A percentile compares a stretch with the other conserved stretches of the same genome.
Conservation (phyloP, 2,888 invertebrate genomes). For the Lissocephala sabroskyi region DNA sequence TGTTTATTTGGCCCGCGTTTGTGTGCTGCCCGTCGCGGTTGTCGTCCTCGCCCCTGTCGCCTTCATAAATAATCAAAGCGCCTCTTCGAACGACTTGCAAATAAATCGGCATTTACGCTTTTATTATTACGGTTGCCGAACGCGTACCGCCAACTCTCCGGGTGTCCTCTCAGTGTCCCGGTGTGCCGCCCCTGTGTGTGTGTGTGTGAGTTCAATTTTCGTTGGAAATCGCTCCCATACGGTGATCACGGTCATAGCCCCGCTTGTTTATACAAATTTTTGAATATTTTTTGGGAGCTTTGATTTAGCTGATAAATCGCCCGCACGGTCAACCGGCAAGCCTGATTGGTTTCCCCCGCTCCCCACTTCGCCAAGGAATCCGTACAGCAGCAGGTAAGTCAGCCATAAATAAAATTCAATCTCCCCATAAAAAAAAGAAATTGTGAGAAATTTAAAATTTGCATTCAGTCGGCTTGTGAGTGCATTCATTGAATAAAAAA, state of each 20-base stretch:
- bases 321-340: no score
- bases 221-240: slow-evolving; percentile 59
- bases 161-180: neutral
- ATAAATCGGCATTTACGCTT: slow-evolving; percentile 65
- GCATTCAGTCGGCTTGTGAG: no score
- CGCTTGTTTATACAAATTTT: slow-evolving; percentile 23
- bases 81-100: slow-evolving; percentile 50
- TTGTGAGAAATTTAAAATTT: no score
- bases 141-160: neutral
- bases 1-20: slow-evolving; percentile 5
- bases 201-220: slow-evolving; percentile 25
- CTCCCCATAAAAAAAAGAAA: no score
- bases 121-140: slow-evolving; percentile 44
- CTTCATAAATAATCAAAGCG: slow-evolving; percentile 59
- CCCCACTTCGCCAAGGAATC: no score
- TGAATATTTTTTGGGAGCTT: slow-evolving; percentile 12
- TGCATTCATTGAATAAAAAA: no score
- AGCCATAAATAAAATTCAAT: no score
- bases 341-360: no score
- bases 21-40: neutral
- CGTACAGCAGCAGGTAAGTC: no score
- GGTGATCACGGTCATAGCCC: slow-evolving; percentile 25
- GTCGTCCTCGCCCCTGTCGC: slow-evolving; percentile 22
- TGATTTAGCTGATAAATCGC: slow-evolving; percentile 41
- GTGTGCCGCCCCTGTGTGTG: slow-evolving; percentile 17